A percentile compares a stretch with the other conserved stretches of the same genome.
Conservation (phyloP, 2,797 vertebrate species). For the Clarias platycephalus region DNA sequence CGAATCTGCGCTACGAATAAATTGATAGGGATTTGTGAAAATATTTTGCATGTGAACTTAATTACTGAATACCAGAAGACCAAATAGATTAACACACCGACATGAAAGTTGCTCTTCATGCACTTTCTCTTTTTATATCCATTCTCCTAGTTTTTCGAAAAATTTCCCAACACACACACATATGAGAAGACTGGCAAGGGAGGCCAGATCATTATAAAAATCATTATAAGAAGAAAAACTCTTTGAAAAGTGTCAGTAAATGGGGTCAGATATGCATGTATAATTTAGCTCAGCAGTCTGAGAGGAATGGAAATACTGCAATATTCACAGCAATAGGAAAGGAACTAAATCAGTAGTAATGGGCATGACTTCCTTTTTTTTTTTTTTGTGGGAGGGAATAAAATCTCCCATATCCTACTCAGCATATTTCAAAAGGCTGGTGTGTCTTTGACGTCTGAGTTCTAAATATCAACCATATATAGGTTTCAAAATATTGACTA, state of each 20-base stretch:
- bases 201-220: constrained; percentile 35
- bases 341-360: background rate
- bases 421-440: background rate
- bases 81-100: background rate
- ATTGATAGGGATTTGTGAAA: background rate
- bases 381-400: background rate
- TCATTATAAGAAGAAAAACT: constrained; percentile 38
- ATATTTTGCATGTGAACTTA: background rate
- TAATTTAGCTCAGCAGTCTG: constrained; percentile 29
- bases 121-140: background rate
- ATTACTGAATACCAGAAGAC: background rate
- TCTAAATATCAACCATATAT: background rate
- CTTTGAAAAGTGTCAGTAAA: constrained; percentile 35
- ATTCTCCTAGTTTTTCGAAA: background rate
- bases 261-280: constrained; percentile 31
- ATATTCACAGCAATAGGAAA: background rate
- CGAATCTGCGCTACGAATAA: background rate
- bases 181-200: background rate
- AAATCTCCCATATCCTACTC: background rate
- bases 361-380: background rate
- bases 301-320: background rate
- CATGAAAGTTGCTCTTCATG: background rate
- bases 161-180: constrained; percentile 14
- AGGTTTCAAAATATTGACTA: background rate
- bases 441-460: background rate